Evolutionary conservation across 2,797 vertebrate species (phyloP).

Genomic region (Sebastes itinus): DNA sequence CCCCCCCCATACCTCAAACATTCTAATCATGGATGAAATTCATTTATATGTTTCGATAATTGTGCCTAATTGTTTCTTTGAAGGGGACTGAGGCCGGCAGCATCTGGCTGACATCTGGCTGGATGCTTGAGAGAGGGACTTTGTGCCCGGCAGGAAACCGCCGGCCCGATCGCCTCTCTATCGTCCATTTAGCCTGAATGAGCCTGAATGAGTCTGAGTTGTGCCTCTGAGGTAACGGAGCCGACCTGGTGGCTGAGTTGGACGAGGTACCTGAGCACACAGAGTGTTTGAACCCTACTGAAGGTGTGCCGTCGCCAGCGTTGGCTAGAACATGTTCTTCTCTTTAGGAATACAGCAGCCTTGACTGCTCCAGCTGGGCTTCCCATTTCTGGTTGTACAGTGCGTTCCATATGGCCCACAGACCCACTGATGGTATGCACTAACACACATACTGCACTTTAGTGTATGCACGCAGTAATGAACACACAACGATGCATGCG

Average conservation of each 20-base stretch:
- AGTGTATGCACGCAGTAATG: not conserved
- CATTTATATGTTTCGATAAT: slow-evolving; percentile 86
- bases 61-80: slow-evolving; percentile 87
- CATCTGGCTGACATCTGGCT: slow-evolving; percentile 83
- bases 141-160: slow-evolving; percentile 72
- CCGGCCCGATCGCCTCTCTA: slow-evolving; percentile 48
- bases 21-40: slow-evolving; percentile 85
- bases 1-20: slow-evolving; percentile 59
- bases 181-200: slow-evolving; percentile 53
- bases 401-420: slow-evolving; percentile 51
- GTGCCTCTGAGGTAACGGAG: slow-evolving; percentile 45
- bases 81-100: slow-evolving; percentile 69
- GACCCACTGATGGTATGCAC: slow-evolving; percentile 13
- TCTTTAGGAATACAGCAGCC: slow-evolving; percentile 41
- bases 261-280: slow-evolving; percentile 26
- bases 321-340: slow-evolving; percentile 36
- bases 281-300: slow-evolving; percentile 14
- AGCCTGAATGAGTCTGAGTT: slow-evolving; percentile 6
- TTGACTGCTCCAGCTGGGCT: slow-evolving; percentile 27
- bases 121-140: slow-evolving; percentile 55
- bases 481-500: slow-evolving; percentile 2
- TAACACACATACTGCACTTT: not conserved
- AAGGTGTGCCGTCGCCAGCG: slow-evolving; percentile 16
- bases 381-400: slow-evolving; percentile 25
- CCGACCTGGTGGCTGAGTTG: slow-evolving; percentile 36